Evolutionary conservation across 2,113 vertebrate genomes (phyloP).

Genomic region (Datnioides undecimradiatus): DNA sequence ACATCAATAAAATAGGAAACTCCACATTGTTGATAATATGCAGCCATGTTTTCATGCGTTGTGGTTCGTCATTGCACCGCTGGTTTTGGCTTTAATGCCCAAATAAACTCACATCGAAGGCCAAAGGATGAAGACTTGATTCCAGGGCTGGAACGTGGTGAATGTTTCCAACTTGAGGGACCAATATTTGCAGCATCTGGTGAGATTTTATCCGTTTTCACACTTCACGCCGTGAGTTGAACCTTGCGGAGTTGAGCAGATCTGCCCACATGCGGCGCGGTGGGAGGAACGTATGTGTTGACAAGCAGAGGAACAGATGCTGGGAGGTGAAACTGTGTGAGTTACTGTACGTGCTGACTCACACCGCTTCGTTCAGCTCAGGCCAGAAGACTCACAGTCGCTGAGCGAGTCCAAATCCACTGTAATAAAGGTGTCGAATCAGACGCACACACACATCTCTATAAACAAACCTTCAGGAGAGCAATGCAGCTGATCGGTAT

Average conservation of each 20-base stretch:
- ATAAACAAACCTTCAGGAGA: background rate
- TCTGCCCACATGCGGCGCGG: background rate
- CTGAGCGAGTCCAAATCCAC: background rate
- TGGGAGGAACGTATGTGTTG: background rate
- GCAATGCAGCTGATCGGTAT: conserved; percentile 7
- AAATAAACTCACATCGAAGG: no score
- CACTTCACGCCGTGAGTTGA: background rate
- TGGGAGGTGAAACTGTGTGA: background rate
- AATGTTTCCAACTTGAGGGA: background rate
- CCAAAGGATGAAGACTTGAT: no score
- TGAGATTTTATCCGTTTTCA: background rate
- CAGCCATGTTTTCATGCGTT: no score
- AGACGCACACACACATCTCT: background rate
- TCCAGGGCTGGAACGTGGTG: no score
- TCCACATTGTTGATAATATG: no score
- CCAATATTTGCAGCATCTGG: background rate
- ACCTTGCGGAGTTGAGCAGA: background rate
- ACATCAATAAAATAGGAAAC: no score
- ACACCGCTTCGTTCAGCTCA: background rate
- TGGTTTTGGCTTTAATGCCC: no score
- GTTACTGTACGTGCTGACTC: background rate
- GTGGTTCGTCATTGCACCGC: no score
- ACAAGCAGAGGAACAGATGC: background rate
- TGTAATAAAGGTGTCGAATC: background rate
- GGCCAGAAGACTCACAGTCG: background rate